Evolutionary conservation across 2,797 vertebrate species (phyloP).

Genomic region (Lacerta viridis): DNA sequence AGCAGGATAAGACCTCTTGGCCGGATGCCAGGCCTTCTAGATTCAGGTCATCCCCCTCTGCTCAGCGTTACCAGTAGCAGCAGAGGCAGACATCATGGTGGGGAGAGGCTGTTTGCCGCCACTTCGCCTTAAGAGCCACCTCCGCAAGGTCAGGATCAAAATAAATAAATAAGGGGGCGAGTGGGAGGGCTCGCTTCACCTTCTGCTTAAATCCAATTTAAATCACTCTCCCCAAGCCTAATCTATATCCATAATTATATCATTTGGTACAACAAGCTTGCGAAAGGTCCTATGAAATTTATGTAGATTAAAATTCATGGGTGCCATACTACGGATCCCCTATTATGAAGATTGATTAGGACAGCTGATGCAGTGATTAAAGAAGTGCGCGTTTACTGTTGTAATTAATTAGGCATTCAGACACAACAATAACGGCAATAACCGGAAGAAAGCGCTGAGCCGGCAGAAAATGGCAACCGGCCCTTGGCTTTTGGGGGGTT

Average conservation of each 20-base stretch:
- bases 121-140: not conserved
- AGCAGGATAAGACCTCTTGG: not conserved
- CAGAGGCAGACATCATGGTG: not conserved
- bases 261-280: constrained; percentile 78
- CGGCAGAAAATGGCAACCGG: constrained; percentile 65
- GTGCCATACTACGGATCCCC: constrained; percentile 76
- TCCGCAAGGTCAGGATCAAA: constrained; percentile 58
- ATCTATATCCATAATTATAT: constrained; percentile 82
- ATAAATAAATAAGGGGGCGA: constrained; percentile 60
- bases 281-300: constrained; percentile 78
- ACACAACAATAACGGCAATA: constrained; percentile 81
- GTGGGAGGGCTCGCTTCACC: constrained; percentile 71
- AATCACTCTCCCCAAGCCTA: constrained; percentile 75
- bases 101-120: too few species aligned
- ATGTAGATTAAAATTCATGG: constrained; percentile 84
- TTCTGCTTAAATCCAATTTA: constrained; percentile 80
- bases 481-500: constrained; percentile 51
- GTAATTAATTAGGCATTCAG: constrained; percentile 83
- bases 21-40: not conserved
- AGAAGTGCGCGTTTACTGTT: constrained; percentile 78
- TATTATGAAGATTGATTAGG: constrained; percentile 84
- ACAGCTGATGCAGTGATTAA: constrained; percentile 82
- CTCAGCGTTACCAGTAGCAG: not conserved
- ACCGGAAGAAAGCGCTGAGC: constrained; percentile 76
- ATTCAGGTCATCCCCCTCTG: not conserved